Evolutionary conservation across 2,797 vertebrate genomes (phyloP).

Genomic region (Caiman crocodilus): DNA sequence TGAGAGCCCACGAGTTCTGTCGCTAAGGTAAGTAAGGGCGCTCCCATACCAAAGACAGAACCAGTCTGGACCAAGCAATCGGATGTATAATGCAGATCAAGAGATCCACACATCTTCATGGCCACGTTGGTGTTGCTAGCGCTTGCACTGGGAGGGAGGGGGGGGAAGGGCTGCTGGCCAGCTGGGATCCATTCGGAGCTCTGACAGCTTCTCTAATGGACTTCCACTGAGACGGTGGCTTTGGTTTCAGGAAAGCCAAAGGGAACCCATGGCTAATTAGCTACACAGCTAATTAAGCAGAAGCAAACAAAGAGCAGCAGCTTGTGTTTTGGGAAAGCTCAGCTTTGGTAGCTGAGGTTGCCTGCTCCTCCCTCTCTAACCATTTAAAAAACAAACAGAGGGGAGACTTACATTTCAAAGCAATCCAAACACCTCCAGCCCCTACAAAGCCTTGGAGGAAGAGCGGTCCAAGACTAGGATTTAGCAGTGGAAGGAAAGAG

Average conservation of each 20-base stretch:
- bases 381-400: conserved; percentile 75
- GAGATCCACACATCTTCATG: background rate
- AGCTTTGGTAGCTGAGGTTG: conserved; percentile 56
- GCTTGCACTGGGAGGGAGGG: background rate
- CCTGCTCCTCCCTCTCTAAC: conserved; percentile 63
- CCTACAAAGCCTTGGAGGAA: conserved; percentile 58
- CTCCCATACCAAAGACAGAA: background rate
- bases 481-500: conserved; percentile 66
- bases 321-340: conserved; percentile 75
- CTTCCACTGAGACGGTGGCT: conserved; percentile 58
- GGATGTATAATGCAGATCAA: background rate
- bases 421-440: conserved; percentile 63
- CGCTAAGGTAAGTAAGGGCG: background rate
- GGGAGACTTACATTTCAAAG: conserved; percentile 69
- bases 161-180: conserved; percentile 23
- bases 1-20: background rate
- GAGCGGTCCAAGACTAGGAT: conserved; percentile 34
- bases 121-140: background rate
- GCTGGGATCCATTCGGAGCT: conserved; percentile 73
- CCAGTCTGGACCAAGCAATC: background rate
- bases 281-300: conserved; percentile 79
- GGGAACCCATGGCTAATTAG: conserved; percentile 78
- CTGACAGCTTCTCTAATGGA: conserved; percentile 74
- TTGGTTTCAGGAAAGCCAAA: conserved; percentile 75
- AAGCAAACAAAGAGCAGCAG: conserved; percentile 76